Percentiles rank a stretch among this genome's conserved stretches.
Evolutionary conservation across 2,888 invertebrate species (phyloP).

Genomic region (Torymus auratus): DNA sequence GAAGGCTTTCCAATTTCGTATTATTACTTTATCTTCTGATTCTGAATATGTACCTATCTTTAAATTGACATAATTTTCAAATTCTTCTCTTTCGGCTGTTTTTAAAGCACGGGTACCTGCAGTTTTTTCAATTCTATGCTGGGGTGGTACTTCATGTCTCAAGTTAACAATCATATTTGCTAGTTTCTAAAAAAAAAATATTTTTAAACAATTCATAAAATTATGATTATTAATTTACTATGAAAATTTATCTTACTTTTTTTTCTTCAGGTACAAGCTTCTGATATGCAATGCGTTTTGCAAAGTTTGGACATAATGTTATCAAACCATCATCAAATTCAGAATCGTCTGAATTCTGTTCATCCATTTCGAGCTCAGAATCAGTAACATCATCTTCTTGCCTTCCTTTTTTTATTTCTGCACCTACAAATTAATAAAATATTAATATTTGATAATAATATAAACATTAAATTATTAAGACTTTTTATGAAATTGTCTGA

Average conservation of each 20-base stretch:
- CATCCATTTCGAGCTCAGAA: neutral
- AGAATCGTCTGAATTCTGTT: too few species aligned
- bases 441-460: too few species aligned
- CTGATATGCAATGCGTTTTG: neutral
- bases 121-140: conserved; percentile 66
- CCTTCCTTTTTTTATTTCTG: too few species aligned
- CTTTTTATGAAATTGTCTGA: too few species aligned
- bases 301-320: neutral
- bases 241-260: conserved; percentile 20
- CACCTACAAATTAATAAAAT: too few species aligned
- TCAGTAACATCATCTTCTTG: neutral
- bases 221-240: neutral
- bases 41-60: conserved; percentile 63
- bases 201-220: neutral
- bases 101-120: conserved; percentile 63
- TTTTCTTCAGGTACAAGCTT: conserved; percentile 44
- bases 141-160: conserved; percentile 64
- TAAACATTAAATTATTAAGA: too few species aligned
- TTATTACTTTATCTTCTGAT: conserved; percentile 66
- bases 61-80: conserved; percentile 63
- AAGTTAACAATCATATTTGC: conserved; percentile 61
- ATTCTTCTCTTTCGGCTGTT: conserved; percentile 57
- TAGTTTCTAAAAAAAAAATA: conserved; percentile 63
- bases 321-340: neutral
- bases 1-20: conserved; percentile 70